Percentiles rank a stretch among this genome's conserved stretches.
phyloP scores from a whole-genome alignment of 2,888 invertebrate species.

The Lingula anatina region DNA sequence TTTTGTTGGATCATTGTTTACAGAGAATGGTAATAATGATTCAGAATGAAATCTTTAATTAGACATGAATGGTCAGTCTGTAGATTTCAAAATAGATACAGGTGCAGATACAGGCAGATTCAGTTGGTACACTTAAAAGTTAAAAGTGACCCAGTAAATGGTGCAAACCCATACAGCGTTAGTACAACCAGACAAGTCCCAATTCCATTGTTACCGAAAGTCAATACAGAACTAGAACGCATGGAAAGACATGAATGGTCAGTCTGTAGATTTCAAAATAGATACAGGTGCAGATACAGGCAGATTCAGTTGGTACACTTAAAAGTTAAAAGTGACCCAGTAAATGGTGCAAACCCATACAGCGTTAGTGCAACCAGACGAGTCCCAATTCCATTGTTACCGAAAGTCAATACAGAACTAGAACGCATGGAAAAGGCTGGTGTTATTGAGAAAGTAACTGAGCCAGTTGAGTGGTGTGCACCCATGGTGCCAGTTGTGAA shows the following conservation, averaged over 20 bases:
- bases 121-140: too few relatives aligned
- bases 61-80: too few relatives aligned
- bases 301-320: too few relatives aligned
- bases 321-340: constrained; percentile 6
- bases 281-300: too few relatives aligned
- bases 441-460: constrained; percentile 30
- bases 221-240: constrained; percentile 32
- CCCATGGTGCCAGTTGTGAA: constrained; percentile 40
- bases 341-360: constrained; percentile 22
- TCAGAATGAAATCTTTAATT: too few relatives aligned
- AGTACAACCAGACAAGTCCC: constrained; percentile 33
- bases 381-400: constrained; percentile 32
- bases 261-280: too few relatives aligned
- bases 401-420: constrained; percentile 34
- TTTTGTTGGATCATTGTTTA: too few relatives aligned
- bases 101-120: too few relatives aligned
- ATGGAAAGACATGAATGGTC: too few relatives aligned
- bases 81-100: too few relatives aligned
- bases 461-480: constrained; percentile 41
- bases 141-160: constrained; percentile 9
- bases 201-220: constrained; percentile 27
- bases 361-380: constrained; percentile 29
- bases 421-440: constrained; percentile 21
- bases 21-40: too few relatives aligned
- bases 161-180: constrained; percentile 26